Conservation (phyloP, 2,113 vertebrate genomes). For the Anguilla rostrata region DNA sequence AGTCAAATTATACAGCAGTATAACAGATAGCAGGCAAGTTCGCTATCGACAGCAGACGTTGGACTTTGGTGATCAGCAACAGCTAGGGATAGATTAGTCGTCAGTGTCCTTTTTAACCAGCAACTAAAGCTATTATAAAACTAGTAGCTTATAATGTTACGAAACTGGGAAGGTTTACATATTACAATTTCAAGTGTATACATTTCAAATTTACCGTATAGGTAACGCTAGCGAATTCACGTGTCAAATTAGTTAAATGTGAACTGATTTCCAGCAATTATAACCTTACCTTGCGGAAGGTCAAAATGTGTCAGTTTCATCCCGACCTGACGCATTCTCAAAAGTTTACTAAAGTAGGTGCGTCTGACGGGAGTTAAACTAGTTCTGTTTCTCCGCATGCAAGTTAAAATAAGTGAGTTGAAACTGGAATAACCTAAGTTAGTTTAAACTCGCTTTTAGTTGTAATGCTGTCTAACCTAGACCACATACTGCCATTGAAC, state of each 20-base stretch:
- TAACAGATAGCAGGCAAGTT: background rate
- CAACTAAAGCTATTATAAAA: no score
- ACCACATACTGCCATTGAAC: no score
- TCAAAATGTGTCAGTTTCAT: slow-evolving; percentile 56
- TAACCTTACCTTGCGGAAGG: slow-evolving; percentile 72
- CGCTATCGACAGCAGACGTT: background rate
- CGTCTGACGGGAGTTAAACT: background rate
- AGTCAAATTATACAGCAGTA: no score
- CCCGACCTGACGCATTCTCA: background rate
- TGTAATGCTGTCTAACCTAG: background rate
- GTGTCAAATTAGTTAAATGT: background rate
- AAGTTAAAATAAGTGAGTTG: background rate
- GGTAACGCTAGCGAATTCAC: background rate
- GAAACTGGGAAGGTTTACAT: no score
- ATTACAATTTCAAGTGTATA: no score
- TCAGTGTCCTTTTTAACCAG: no score
- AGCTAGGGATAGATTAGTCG: background rate
- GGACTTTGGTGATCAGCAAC: background rate
- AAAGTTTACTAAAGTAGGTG: background rate
- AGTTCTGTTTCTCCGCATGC: background rate
- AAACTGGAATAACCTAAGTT: background rate
- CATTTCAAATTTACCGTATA: background rate
- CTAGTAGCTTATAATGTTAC: no score
- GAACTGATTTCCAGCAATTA: no score
- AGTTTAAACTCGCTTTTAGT: background rate